Evolutionary conservation across 2,888 invertebrate species (phyloP), one percentile per base, ranked within the genome.

Genomic region (Aporophyla lueneburgensis): DNA sequence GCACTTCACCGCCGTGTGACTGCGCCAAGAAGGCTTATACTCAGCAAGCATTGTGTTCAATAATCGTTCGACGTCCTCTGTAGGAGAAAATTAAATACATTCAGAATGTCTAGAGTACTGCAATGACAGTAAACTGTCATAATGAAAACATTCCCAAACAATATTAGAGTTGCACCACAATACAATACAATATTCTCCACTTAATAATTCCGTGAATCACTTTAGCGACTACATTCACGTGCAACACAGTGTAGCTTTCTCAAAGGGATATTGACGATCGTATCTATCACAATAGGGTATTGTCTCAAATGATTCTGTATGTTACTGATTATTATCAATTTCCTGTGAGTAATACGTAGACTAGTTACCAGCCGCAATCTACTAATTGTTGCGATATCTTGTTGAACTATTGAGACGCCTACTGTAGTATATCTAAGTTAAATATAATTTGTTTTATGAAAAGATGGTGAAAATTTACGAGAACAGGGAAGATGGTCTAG

Each of bases 201-300:
- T 58, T 56, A 33, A 56, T 69, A 21, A 53, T 69, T 61, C 21
- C 27, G n/a, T 69, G 67, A 65, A 66, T 69, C 68, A 71, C 19
- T 53, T 67, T 46, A 14, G 9, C 21, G 27, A 68, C 5, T 43
- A 56, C 49, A 73, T 79, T 73, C 43, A 54, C 56, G 14, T 33
- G 68, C 54, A 68, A 83, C 14, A 54, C 59, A 65, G 51, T 74
- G 40, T 54, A 27, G 51, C 33, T 68, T 66, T 69, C 80, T 51
- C 68, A 65, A 73, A 59, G 65, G 84, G 51, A 58, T 56, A 69
- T 71, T 62, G 3, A 21, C 62, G 21, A 58, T 63, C 9, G 21
- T 54, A 40, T 66, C 27, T 59, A 16, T 51, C 21, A 78, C 19
- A 53, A 53, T 27, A 62, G 24, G 43, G n/a, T 66, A 70, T 40